These are phyloP conservation scores for Zonitis immaculata DNA, from an alignment of 2,888 invertebrate species.

Conservation along the genomic window DNA sequence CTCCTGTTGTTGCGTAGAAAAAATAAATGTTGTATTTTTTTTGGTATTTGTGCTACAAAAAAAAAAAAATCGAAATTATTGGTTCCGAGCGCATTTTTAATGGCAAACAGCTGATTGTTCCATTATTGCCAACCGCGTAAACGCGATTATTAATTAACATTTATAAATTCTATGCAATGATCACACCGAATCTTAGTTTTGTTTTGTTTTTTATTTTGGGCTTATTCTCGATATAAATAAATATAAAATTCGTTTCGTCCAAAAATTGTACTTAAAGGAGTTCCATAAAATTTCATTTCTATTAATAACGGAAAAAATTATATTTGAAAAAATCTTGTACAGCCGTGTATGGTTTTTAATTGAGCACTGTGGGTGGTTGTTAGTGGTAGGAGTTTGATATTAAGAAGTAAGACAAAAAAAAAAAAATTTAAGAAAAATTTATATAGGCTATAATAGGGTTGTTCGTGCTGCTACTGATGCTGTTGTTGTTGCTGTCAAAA, in stretches of 20 bases:
- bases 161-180: background rate
- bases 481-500: constrained; percentile 26
- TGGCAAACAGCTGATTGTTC: constrained; percentile 32
- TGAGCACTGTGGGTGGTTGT: constrained; percentile 40
- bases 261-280: constrained; percentile 45
- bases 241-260: no score
- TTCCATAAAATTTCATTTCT: no score
- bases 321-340: constrained; percentile 32
- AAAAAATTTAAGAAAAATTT: background rate
- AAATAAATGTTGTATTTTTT: constrained; percentile 36
- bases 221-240: no score
- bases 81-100: constrained; percentile 32
- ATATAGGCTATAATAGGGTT: constrained; percentile 35
- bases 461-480: constrained; percentile 39
- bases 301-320: no score
- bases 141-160: constrained; percentile 9
- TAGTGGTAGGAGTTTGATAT: constrained; percentile 37
- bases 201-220: no score
- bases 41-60: no score
- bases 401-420: constrained; percentile 29
- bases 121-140: constrained; percentile 23
- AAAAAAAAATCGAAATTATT: no score
- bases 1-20: background rate
- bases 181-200: no score
- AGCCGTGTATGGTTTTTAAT: constrained; percentile 35